Conservation (phyloP, 2,888 invertebrate species). For the Apotomis betuletana region DNA sequence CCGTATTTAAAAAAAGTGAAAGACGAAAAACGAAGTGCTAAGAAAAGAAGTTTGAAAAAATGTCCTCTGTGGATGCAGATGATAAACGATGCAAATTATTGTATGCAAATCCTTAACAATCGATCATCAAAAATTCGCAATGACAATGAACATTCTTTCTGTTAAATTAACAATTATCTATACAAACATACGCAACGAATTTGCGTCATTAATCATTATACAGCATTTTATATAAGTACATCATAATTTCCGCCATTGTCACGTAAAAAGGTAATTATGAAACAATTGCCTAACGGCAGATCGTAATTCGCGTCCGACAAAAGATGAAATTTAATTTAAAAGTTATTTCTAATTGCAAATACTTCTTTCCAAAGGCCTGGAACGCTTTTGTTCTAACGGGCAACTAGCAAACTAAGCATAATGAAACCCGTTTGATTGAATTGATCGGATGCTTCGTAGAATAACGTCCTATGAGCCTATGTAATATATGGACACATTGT, state of each 20-base stretch:
- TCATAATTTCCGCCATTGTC: not conserved
- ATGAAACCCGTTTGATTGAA: constrained; percentile 57
- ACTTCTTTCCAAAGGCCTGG: constrained; percentile 13
- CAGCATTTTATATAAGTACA: not conserved
- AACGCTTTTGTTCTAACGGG: constrained; percentile 31
- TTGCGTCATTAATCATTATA: not conserved
- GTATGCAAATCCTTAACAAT: not conserved
- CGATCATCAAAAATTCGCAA: not conserved
- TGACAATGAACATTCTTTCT: not conserved
- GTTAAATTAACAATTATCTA: not conserved
- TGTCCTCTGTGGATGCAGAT: too few species aligned
- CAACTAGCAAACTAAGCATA: constrained; percentile 44
- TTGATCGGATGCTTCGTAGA: constrained; percentile 25
- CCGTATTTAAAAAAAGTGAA: too few species aligned
- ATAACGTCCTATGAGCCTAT: constrained; percentile 34
- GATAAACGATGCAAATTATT: too few species aligned
- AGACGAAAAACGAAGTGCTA: too few species aligned
- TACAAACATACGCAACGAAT: not conserved
- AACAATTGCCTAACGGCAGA: not conserved
- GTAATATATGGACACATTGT: constrained; percentile 16
- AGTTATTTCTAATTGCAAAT: constrained; percentile 14
- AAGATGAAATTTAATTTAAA: constrained; percentile 16
- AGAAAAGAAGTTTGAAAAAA: too few species aligned
- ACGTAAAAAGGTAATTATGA: constrained; percentile 12
- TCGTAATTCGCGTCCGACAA: constrained; percentile 3